A percentile compares a stretch with the other conserved stretches of the same genome.
These are phyloP conservation scores for Globodera rostochiensis DNA, from an alignment of 1,140 invertebrate species.

Conservation along the genomic window DNA sequence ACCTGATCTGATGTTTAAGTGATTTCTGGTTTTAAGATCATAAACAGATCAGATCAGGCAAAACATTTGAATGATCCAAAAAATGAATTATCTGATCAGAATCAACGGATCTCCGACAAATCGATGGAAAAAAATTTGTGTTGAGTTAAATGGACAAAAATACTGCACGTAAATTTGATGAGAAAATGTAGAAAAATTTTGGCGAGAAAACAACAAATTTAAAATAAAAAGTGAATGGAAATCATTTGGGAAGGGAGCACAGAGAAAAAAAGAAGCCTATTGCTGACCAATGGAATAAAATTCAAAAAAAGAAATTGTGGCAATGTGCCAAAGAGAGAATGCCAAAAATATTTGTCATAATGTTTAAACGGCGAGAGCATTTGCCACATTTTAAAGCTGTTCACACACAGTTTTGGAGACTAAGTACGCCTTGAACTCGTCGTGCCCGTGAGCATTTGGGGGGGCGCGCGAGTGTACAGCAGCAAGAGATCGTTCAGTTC, in stretches of 20 bases:
- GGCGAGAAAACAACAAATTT: not conserved
- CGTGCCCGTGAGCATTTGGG: no score
- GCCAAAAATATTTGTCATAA: not conserved
- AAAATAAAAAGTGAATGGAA: conserved; percentile 16
- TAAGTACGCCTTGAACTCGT: no score
- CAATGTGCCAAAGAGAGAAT: not conserved
- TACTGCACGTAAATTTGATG: not conserved
- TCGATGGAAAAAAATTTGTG: not conserved
- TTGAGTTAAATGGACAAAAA: not conserved
- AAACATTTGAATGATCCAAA: no score
- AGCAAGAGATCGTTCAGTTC: not conserved
- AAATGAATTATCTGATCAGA: no score
- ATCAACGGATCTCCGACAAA: not conserved
- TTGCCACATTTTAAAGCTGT: not conserved
- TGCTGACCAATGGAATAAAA: conserved; percentile 4
- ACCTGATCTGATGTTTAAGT: no score
- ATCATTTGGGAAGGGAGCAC: not conserved
- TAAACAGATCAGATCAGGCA: no score
- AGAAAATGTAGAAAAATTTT: not conserved
- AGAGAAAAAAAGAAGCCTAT: conserved; percentile 12
- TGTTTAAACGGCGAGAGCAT: not conserved
- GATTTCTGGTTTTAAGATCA: no score
- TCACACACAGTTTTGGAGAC: not conserved
- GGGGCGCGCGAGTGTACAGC: no score
- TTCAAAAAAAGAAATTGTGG: not conserved